Evolutionary conservation across 2,797 vertebrate species (phyloP), one percentile per base, ranked within the genome.

Genomic region (Cossypha heuglini): DNA sequence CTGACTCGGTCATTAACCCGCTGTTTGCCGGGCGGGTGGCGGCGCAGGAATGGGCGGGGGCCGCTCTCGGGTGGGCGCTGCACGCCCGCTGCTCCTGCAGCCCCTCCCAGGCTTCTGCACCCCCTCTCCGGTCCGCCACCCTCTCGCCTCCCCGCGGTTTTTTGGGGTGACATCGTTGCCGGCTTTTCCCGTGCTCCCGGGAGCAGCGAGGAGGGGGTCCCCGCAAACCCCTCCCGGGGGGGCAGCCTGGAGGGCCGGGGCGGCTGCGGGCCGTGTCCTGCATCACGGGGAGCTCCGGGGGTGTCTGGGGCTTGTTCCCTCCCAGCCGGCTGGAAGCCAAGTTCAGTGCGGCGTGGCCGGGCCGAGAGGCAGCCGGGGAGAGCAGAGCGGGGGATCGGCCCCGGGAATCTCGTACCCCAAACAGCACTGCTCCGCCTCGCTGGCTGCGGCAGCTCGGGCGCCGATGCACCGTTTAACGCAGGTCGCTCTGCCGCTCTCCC

Each of bases 401-500:
- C 29, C 7, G 20, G 40, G 6, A 13, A 6, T 16, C 16, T 20
- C 4, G 13, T 18, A n/a, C 16, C 31, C 8, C 45, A 19, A 6
- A 26, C 1, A 22, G 28, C 35, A 62, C 3, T 1, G 45, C 55
- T 83, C 26, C 25, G 21, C 12, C 51, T 59, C 51, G 9, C 66
- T 25, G 57, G 13, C 42, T 52, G 82, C 31, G 1, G 5, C 90
- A 85, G 96, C 77, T 69, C 29, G 25, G 81, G 83, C 78, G 37
- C 38, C 51, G 57, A 40, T 63, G 61, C 89, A 29, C 51, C 62
- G 57, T 29, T 86, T 35, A 84, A 77, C 14, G n/a, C 64, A 16
- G 91, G 86, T 94, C 94, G 17, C 82, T 97, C 88, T 68, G 95
- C 93, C 49, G 16, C 87, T 96, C 80, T 94, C 62, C 81, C 67